Base-by-base conservation (phyloP, 2,888 invertebrate species). In the Cryptus armator region DNA sequence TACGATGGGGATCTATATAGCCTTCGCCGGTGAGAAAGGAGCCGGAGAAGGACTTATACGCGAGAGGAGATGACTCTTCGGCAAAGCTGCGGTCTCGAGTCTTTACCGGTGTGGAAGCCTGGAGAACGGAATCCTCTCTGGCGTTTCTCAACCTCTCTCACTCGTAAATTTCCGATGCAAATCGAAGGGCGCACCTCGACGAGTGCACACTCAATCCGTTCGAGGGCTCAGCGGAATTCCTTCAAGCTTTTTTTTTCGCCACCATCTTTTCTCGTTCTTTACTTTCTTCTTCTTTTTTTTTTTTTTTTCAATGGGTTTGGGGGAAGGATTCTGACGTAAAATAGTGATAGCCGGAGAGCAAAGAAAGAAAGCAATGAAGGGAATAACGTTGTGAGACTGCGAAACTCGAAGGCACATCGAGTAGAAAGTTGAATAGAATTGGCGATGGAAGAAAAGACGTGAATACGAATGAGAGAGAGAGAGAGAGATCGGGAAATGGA, bases 91-190 rank as follows among this genome's bases (percentile, higher is more conserved):
- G 82, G 78, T 79, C 68, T 70, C 75, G 56, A 48, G 37, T 79
- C 81, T 78, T 75, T 77, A 59, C 74, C 70, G 43, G 16, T 24
- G 24, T 24, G 19, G 5, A n/a, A 62, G 64, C 29, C 56, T 43
- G 3, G 59, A 32, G 32, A 19, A 14, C 29, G 67, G 53, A 81
- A 81, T 82, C 75, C 75, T 75, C 66, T 66, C 70, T 64, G 59
- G 32, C 77, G 53, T 56, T 56, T 74, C 70, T 53, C 70, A n/a
- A 32, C n/a, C 59, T 70, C 79, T 56, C 46, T 67, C 71, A 29
- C 56, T 85, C 79, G 66, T 85, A 85, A 66, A 85, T 85, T 85
- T 77, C 59, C 59, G 64, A 85, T 85, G 85, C 85, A 83, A 83
- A 85, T 85, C 79, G 83, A 76, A 80, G 79, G 59, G 67, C 56